Evolutionary conservation across 2,113 vertebrate genomes (phyloP), one percentile per base, ranked within the genome.

Genomic region (Alethe diademata): DNA sequence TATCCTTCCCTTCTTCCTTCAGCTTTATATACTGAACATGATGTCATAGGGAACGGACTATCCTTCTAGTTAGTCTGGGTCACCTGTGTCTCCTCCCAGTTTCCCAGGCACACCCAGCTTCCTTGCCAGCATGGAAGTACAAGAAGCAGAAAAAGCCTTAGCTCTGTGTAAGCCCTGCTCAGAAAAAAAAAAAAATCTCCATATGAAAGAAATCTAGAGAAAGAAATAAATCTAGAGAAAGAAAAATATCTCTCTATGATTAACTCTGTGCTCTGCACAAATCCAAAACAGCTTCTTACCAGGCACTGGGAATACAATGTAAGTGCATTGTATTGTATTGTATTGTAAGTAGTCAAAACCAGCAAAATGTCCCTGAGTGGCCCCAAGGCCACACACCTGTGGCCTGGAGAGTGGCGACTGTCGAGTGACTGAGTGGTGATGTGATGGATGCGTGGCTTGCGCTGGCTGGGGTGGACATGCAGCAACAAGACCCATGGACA

Each of bases 371-470:
- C 38, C 47, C 54, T 45, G 18, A 35, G 42, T 50, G 18, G 48
- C 36, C 29, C 28, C 45, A 66, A 50, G 64, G 28, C 24, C 22
- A 17, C 53, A 90, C 36, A 33, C 6, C 12, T 5, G 0, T 24
- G 9, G 6, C 12, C 38, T 0, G 2, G 25, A 73, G 20, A 56
- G 57, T 5, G 0, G 1, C 10, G 6, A 10, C 50, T 65, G 33
- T 2, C 9, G 3, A 29, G 57, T 6, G 48, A 28, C 29, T 6
- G 24, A 57, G 12, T 0, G 0, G 56, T 29, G 1, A 0, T 0
- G 3, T 6, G 54, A 24, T 1, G 1, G 54, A 22, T 1, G 1
- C 4, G 1, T 2, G 28, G 31, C 54, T 57, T 38, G 56, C 0
- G 0, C 20, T 47, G 57, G 66, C 79, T 29, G 36, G 26, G 36